These are phyloP conservation scores for Pterophyllum scalare DNA, from an alignment of 2,113 vertebrate genomes.

Conservation along the genomic window DNA sequence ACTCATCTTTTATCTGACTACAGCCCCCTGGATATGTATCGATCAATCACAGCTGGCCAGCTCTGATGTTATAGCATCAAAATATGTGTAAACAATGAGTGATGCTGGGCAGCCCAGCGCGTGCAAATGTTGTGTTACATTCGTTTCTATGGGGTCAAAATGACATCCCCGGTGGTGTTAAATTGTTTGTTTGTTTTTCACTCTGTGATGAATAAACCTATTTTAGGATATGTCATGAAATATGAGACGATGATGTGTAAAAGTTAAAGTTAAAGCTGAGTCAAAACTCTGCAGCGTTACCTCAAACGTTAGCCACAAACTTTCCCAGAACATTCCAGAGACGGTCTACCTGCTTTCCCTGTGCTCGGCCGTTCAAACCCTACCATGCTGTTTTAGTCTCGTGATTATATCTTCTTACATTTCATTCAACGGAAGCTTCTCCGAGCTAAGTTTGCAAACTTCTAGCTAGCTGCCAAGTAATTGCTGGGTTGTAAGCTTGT, in stretches of 20 bases:
- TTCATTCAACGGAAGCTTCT: neutral
- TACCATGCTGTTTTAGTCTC: neutral
- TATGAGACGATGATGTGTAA: neutral
- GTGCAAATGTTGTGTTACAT: neutral
- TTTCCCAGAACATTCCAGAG: neutral
- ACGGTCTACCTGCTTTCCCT: neutral
- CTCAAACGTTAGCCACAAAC: neutral
- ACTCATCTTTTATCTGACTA: neutral
- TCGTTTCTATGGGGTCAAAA: neutral
- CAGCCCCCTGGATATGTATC: neutral
- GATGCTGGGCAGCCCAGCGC: neutral
- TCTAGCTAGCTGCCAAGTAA: neutral
- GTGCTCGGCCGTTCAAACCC: neutral
- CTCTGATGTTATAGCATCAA: neutral
- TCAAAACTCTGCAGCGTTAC: neutral
- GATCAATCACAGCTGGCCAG: neutral
- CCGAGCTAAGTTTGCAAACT: fast-evolving
- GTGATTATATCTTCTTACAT: neutral
- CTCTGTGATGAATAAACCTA: fast-evolving
- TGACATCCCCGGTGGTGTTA: fast-evolving
- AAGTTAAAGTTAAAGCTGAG: neutral
- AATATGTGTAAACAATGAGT: neutral
- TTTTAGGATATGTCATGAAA: neutral
- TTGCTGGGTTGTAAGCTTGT: neutral
- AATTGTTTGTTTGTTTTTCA: neutral